These are phyloP conservation scores for Hippocampus abdominalis DNA, from an alignment of 2,113 vertebrate species.

Conservation along the genomic window DNA sequence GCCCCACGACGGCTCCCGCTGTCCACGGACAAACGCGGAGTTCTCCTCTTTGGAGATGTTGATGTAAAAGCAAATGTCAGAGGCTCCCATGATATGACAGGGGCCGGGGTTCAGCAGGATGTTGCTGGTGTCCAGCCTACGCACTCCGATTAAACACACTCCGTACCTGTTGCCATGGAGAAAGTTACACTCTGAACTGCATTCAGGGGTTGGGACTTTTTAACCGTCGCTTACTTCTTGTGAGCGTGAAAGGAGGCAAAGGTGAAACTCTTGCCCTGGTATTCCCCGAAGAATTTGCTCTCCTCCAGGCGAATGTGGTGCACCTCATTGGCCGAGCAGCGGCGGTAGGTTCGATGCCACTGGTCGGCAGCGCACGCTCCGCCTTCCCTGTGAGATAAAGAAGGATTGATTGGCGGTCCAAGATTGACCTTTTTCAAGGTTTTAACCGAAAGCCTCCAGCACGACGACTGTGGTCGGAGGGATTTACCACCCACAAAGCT, in stretches of 20 bases:
- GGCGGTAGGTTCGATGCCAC: constrained; percentile 79
- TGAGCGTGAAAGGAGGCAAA: constrained; percentile 82
- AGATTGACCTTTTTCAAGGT: constrained; percentile 50
- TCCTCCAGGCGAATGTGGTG: constrained; percentile 81
- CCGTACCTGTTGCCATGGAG: constrained; percentile 69
- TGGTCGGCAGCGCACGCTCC: constrained; percentile 73
- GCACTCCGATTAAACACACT: constrained; percentile 78
- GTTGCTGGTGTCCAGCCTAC: constrained; percentile 74
- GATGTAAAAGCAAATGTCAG: constrained; percentile 82
- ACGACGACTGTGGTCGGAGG: constrained; percentile 10
- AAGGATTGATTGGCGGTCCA: constrained; percentile 31
- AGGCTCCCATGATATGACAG: constrained; percentile 78
- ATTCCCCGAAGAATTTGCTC: constrained; percentile 82
- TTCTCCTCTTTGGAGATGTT: constrained; percentile 84
- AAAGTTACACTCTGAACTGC: constrained; percentile 2
- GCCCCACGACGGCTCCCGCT: constrained; percentile 67
- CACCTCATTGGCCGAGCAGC: constrained; percentile 81
- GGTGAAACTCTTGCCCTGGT: constrained; percentile 82
- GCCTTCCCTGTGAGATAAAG: constrained; percentile 53
- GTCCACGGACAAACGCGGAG: constrained; percentile 77
- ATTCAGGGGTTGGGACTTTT: background rate
- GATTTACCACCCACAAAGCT: constrained; percentile 23
- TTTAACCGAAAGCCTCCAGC: constrained; percentile 16
- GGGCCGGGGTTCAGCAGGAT: constrained; percentile 80
- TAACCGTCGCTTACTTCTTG: constrained; percentile 73